Conservation (phyloP, 2,888 invertebrate species). For the Amblyjoppa fuscipennis region DNA sequence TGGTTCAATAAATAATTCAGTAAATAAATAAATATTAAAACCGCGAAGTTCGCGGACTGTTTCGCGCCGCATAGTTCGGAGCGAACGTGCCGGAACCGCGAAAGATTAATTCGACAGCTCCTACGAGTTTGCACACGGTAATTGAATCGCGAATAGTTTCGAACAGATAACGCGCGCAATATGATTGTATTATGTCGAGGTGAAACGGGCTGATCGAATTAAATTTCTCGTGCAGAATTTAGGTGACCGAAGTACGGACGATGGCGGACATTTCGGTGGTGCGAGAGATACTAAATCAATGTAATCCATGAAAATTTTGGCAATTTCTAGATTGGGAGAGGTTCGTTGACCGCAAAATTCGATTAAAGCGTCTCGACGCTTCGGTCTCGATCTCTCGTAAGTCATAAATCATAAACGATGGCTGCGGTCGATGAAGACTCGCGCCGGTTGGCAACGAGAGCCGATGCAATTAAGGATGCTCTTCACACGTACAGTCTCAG, state of each 20-base stretch:
- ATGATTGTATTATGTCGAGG: neutral
- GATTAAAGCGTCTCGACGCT: slow-evolving; percentile 43
- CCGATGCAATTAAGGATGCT: neutral
- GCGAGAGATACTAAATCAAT: neutral
- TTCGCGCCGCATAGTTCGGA: slow-evolving; percentile 13
- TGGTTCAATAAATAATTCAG: too few relatives aligned
- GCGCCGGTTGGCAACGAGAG: neutral
- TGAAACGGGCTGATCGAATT: neutral
- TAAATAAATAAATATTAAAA: neutral
- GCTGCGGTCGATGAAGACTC: neutral
- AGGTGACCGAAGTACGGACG: neutral
- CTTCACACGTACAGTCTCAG: too few relatives aligned
- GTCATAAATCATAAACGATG: slow-evolving; percentile 8
- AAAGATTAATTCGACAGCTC: slow-evolving; percentile 38
- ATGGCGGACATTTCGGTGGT: neutral
- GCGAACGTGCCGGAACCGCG: slow-evolving; percentile 38
- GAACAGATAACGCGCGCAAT: neutral
- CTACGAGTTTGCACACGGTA: neutral
- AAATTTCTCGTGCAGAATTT: neutral
- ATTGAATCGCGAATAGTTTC: neutral
- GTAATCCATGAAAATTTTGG: neutral
- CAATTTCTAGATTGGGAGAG: slow-evolving; percentile 16
- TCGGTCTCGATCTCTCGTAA: neutral
- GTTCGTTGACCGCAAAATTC: slow-evolving; percentile 60
- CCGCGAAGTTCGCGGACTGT: too few relatives aligned